Evolutionary conservation across 2,888 invertebrate species (phyloP).

Genomic region (Luperina testacea): DNA sequence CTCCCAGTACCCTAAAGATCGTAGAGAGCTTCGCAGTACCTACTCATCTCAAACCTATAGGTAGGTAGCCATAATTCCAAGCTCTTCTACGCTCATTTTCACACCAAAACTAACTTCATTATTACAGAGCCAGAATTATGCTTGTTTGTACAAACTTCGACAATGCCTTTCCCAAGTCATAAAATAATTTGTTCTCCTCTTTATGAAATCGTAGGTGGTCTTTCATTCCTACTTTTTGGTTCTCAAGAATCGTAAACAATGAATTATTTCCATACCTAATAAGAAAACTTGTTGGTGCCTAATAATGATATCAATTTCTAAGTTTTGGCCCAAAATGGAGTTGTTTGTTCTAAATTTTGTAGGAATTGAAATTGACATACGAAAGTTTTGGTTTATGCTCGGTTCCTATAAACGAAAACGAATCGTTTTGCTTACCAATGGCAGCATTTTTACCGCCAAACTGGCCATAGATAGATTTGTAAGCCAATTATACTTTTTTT

Average conservation of each 20-base stretch:
- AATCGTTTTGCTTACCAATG: too few species aligned
- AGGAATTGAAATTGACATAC: background rate
- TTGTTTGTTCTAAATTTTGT: conserved; percentile 47
- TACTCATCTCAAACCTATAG: background rate
- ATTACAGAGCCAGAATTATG: conserved; percentile 27
- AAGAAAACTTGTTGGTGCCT: conserved; percentile 36
- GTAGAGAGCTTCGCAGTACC: too few species aligned
- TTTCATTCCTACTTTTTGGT: conserved; percentile 32
- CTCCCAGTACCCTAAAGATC: too few species aligned
- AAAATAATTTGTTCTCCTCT: conserved; percentile 44
- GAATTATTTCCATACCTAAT: conserved; percentile 50
- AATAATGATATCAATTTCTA: conserved; percentile 23
- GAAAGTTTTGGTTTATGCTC: background rate
- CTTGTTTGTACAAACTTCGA: conserved; percentile 39
- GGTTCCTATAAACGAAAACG: background rate
- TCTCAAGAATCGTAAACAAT: conserved; percentile 32
- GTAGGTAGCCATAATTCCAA: background rate
- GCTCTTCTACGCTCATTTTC: background rate
- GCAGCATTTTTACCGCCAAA: too few species aligned
- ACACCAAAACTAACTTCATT: background rate
- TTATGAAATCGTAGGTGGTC: conserved; percentile 23
- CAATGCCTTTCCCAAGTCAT: conserved; percentile 32
- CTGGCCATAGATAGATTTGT: too few species aligned
- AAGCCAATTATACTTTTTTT: too few species aligned
- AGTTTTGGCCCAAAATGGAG: conserved; percentile 22